Percentiles rank a stretch among this genome's conserved stretches.
phyloP scores from a whole-genome alignment of 1,140 invertebrate genomes.

The Trichoplusia ni region DNA sequence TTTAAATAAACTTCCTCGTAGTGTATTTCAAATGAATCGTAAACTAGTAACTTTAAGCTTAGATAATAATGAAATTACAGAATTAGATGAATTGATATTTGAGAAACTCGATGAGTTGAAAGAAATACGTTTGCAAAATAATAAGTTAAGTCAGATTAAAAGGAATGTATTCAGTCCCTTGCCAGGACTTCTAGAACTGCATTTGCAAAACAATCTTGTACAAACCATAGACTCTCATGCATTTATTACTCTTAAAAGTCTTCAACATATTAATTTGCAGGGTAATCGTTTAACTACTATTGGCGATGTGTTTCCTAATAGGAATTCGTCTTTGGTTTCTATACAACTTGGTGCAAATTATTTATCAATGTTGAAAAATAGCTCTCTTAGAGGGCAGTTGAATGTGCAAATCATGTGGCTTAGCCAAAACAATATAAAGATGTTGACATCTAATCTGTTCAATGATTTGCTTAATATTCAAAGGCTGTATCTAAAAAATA shows the following conservation, averaged over 20 bases:
- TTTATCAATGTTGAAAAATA: constrained; percentile 88
- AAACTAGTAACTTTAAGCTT: constrained; percentile 92
- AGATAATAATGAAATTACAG: constrained; percentile 93
- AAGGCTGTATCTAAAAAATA: constrained; percentile 91
- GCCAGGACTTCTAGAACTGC: constrained; percentile 90
- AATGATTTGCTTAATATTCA: constrained; percentile 88
- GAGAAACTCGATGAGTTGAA: constrained; percentile 86
- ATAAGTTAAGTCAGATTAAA: constrained; percentile 88
- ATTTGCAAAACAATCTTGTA: constrained; percentile 93
- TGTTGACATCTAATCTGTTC: constrained; percentile 87
- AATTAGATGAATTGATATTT: constrained; percentile 91
- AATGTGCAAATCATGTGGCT: constrained; percentile 94
- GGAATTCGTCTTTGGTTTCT: constrained; percentile 89
- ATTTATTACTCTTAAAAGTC: constrained; percentile 89
- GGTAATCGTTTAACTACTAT: constrained; percentile 89
- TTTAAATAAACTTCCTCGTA: constrained; percentile 87
- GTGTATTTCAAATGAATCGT: constrained; percentile 87
- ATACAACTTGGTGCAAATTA: constrained; percentile 93
- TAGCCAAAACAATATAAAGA: constrained; percentile 90
- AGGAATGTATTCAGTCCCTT: constrained; percentile 91
- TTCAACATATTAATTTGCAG: constrained; percentile 95
- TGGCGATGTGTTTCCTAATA: constrained; percentile 90
- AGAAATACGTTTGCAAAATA: constrained; percentile 94
- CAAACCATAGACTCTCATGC: constrained; percentile 91
- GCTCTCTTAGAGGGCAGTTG: constrained; percentile 89